Evolutionary conservation across 2,113 vertebrate species (phyloP).

Genomic region (Grammomys surdaster): DNA sequence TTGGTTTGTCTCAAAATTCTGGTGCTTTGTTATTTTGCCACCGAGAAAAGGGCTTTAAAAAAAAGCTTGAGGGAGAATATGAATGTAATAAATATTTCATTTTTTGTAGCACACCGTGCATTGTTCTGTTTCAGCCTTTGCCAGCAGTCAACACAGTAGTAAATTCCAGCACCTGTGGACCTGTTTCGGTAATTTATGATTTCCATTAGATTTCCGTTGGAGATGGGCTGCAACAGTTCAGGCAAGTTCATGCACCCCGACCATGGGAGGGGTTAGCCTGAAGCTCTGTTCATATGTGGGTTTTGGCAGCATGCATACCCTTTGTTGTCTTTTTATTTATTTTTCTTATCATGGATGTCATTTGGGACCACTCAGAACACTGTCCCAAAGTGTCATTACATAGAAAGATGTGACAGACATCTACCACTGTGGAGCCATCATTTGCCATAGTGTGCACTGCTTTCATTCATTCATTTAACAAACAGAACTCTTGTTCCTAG

Average conservation of each 20-base stretch:
- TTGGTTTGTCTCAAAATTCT: conserved; percentile 79
- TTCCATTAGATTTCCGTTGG: conserved; percentile 90
- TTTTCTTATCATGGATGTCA: conserved; percentile 21
- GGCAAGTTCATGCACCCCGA: conserved; percentile 82
- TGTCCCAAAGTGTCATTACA: background rate
- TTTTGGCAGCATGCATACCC: background rate
- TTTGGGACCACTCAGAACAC: background rate
- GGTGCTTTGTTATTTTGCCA: conserved; percentile 84
- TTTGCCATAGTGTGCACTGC: background rate
- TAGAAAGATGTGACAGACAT: too few relatives aligned
- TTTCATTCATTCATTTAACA: background rate
- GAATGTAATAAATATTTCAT: conserved; percentile 89
- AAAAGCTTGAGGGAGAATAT: conserved; percentile 86
- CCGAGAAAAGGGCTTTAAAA: conserved; percentile 78
- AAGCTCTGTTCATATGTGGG: conserved; percentile 47
- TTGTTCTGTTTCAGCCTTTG: conserved; percentile 85
- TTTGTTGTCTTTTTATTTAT: conserved; percentile 6
- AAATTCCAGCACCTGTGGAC: conserved; percentile 88
- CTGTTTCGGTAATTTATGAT: conserved; percentile 88
- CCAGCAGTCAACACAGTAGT: conserved; percentile 87
- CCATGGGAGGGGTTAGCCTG: conserved; percentile 69
- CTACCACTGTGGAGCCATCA: background rate
- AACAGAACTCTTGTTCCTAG: background rate
- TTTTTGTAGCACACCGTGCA: conserved; percentile 85
- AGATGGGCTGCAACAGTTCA: conserved; percentile 84